Evolutionary conservation across 2,113 vertebrate genomes (phyloP).

Genomic region (Tupaia tana): DNA sequence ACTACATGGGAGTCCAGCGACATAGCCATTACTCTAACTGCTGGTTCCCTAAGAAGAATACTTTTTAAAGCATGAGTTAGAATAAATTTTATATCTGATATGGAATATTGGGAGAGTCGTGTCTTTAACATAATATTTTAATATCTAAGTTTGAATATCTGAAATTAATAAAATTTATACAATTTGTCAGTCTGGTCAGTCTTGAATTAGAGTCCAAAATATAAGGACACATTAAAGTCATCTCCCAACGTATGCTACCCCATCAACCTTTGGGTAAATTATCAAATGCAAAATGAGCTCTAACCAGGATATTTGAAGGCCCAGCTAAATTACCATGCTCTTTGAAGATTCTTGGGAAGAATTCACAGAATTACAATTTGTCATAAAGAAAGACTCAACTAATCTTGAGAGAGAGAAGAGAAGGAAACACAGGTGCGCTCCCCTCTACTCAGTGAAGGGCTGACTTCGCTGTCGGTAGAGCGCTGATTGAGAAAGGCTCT

Average conservation of each 20-base stretch:
- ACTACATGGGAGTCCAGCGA: too few relatives aligned
- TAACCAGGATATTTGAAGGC: neutral
- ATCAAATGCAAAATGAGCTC: neutral
- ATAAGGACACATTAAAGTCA: neutral
- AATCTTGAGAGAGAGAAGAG: neutral
- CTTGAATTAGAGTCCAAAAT: neutral
- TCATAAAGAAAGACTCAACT: neutral
- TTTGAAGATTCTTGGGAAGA: neutral
- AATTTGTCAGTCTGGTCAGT: neutral
- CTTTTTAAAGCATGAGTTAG: neutral
- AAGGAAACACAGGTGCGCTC: neutral
- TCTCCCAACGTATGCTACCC: neutral
- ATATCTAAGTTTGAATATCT: neutral
- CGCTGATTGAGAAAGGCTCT: neutral
- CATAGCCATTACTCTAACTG: too few relatives aligned
- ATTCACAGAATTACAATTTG: neutral
- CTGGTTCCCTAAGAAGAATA: too few relatives aligned
- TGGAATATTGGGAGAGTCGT: neutral
- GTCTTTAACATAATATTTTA: neutral
- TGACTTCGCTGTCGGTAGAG: too few relatives aligned
- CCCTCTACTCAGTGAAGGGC: too few relatives aligned
- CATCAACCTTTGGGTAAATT: neutral
- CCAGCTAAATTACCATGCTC: too few relatives aligned
- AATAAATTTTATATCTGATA: neutral
- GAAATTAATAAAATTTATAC: conserved; percentile 54